Percentiles rank a stretch among this genome's conserved stretches.
phyloP scores from a whole-genome alignment of 92 coral and sea anemone genomes.

The Paramuricea clavata region DNA sequence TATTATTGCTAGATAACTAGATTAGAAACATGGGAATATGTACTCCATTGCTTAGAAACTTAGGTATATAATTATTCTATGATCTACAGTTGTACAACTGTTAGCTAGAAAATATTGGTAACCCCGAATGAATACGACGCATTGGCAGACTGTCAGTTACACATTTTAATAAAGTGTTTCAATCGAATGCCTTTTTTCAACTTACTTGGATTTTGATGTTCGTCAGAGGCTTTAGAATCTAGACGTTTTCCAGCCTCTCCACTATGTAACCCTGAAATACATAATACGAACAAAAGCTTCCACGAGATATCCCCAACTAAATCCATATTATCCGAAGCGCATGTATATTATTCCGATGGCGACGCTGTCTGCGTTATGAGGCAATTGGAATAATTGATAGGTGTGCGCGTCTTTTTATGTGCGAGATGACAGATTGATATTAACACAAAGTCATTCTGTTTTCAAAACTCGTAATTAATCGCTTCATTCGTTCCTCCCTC shows the following conservation, averaged over 20 bases:
- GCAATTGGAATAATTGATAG: neutral
- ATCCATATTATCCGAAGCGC: neutral
- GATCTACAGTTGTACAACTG: neutral
- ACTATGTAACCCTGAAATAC: neutral
- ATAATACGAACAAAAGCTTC: neutral
- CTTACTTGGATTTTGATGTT: neutral
- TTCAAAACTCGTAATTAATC: constrained; percentile 6
- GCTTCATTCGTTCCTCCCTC: constrained; percentile 10
- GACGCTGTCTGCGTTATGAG: neutral
- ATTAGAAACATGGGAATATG: too few relatives aligned
- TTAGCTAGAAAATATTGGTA: too few relatives aligned
- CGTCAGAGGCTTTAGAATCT: neutral
- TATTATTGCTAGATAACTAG: neutral
- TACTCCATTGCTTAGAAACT: neutral
- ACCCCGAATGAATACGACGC: neutral
- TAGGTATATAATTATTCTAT: neutral
- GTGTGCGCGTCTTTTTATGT: constrained; percentile 2
- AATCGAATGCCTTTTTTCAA: neutral
- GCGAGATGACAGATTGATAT: constrained; percentile 3
- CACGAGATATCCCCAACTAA: neutral
- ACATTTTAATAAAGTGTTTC: neutral
- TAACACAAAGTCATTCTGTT: neutral
- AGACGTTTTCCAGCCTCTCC: neutral
- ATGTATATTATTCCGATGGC: neutral
- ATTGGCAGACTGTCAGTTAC: neutral